Conservation (phyloP, 2,113 vertebrate genomes). For the Donacobius atricapilla region DNA sequence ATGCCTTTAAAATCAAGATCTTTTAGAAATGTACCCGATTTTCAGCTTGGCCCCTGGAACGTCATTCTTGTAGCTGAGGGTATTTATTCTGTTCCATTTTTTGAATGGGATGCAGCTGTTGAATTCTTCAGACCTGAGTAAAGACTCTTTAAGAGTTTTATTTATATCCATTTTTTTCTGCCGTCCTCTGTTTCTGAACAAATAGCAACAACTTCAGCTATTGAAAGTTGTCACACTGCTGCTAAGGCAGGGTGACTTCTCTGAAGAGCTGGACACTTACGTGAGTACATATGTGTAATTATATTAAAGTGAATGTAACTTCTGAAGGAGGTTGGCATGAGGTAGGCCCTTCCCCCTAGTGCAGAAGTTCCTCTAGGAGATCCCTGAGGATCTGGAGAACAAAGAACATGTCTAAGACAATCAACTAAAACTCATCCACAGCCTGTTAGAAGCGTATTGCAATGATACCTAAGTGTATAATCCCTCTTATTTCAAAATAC, state of each 20-base stretch:
- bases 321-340: background rate
- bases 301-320: background rate
- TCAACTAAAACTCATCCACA: background rate
- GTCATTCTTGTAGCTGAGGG: background rate
- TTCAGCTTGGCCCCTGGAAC: background rate
- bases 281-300: background rate
- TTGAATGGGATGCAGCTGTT: conserved; percentile 60
- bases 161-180: background rate
- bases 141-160: conserved; percentile 23
- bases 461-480: background rate
- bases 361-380: background rate
- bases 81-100: conserved; percentile 31
- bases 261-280: background rate
- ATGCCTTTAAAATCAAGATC: background rate
- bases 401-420: accelerated
- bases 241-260: background rate
- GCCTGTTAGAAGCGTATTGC: background rate
- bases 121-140: conserved; percentile 51
- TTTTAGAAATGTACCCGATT: background rate
- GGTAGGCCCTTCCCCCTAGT: accelerated
- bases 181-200: background rate
- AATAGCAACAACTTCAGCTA: background rate
- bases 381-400: background rate
- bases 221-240: background rate
- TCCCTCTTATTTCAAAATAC: background rate